Evolutionary conservation across 2,113 vertebrate genomes (phyloP).

Genomic region (Sinocyclocheilus grahami): DNA sequence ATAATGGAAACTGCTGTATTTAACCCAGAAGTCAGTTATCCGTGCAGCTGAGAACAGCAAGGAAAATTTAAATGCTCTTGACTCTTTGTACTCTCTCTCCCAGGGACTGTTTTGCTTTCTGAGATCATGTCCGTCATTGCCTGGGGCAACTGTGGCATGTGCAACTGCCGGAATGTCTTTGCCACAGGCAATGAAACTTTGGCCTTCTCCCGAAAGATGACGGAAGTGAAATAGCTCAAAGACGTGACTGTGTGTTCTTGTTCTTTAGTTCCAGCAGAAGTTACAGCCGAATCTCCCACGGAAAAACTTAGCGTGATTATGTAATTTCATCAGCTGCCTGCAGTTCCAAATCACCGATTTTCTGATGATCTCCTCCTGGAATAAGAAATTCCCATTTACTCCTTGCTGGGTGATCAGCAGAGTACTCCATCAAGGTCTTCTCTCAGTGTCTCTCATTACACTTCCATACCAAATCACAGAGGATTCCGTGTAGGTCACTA

Average conservation of each 20-base stretch:
- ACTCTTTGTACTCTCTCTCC: conserved; percentile 33
- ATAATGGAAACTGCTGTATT: background rate
- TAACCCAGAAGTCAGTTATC: conserved; percentile 23
- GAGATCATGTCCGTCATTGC: conserved; percentile 52
- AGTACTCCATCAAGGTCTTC: conserved; percentile 13
- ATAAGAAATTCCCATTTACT: conserved; percentile 33
- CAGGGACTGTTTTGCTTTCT: conserved; percentile 36
- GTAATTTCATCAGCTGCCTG: conserved; percentile 34
- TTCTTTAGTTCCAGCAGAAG: conserved; percentile 37
- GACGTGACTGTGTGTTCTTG: conserved; percentile 3
- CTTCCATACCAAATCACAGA: background rate
- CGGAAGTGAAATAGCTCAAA: background rate
- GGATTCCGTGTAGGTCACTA: conserved; percentile 7
- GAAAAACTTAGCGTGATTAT: conserved; percentile 18
- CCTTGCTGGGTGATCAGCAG: background rate
- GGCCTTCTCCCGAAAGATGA: conserved; percentile 19
- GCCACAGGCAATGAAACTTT: conserved; percentile 41
- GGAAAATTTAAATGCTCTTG: conserved; percentile 22
- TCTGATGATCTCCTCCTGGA: conserved; percentile 34
- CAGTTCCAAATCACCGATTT: conserved; percentile 45
- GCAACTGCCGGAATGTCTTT: conserved; percentile 38
- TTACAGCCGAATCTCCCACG: conserved; percentile 14
- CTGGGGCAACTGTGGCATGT: conserved; percentile 44
- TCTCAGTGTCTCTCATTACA: background rate
- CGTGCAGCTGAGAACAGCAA: background rate